Evolutionary conservation across 2,113 vertebrate genomes (phyloP).

Genomic region (Nerophis ophidion): DNA sequence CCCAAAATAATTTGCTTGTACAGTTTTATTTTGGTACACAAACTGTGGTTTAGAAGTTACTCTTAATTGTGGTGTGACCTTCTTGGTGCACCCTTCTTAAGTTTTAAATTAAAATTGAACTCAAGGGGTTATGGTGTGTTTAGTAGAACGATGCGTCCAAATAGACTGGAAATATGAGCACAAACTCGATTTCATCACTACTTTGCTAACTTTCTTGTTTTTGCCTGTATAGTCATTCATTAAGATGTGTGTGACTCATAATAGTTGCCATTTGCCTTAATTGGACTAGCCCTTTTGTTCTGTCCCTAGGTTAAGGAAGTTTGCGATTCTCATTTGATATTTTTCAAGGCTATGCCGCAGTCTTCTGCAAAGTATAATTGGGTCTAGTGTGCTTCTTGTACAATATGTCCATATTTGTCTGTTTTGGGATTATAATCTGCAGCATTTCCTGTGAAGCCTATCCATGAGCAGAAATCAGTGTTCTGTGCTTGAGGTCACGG

Average conservation of each 20-base stretch:
- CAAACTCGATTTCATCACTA: not conserved
- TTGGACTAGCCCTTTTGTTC: conserved; percentile 17
- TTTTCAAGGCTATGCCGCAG: conserved; percentile 31
- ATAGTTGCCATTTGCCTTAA: conserved; percentile 15
- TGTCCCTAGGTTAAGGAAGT: conserved; percentile 37
- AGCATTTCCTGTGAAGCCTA: conserved; percentile 44
- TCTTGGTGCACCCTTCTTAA: not conserved
- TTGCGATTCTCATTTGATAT: conserved; percentile 12
- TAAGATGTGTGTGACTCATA: not conserved
- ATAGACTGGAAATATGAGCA: not conserved
- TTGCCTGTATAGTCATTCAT: not conserved
- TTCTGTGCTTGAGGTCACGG: conserved; percentile 41
- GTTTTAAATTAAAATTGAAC: not conserved
- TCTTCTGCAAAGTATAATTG: conserved; percentile 34
- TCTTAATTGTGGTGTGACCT: no score
- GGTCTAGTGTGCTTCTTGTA: conserved; percentile 27
- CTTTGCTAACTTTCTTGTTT: not conserved
- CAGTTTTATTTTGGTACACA: no score
- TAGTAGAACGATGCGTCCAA: not conserved
- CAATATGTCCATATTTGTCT: conserved; percentile 7
- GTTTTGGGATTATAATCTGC: conserved; percentile 37
- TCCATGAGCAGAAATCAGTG: conserved; percentile 37
- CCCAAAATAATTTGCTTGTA: no score
- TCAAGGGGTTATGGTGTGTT: not conserved
- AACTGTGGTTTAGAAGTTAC: no score